These are phyloP conservation scores for Pavo muticus DNA, from an alignment of 2,113 vertebrate genomes.

Conservation along the genomic window DNA sequence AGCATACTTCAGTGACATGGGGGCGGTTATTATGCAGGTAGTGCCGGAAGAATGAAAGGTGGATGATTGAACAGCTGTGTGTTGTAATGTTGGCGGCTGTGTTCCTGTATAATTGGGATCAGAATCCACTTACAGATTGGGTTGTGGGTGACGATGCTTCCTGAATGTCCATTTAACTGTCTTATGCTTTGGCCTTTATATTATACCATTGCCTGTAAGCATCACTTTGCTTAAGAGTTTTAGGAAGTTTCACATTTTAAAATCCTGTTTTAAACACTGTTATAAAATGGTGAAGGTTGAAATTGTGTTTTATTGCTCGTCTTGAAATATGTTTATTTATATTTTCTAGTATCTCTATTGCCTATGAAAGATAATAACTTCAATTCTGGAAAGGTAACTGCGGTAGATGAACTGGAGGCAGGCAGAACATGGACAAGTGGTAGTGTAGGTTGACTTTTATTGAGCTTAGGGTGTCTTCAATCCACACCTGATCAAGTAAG, in stretches of 20 bases:
- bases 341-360: neutral
- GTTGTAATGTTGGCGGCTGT: neutral
- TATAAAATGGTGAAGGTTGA: neutral
- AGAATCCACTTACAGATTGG: neutral
- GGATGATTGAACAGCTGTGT: neutral
- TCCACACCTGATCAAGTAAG: neutral
- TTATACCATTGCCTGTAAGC: neutral
- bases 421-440: accelerated
- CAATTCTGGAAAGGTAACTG: neutral
- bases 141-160: neutral
- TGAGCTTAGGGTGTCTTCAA: neutral
- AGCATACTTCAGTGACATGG: neutral
- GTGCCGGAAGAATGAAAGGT: neutral
- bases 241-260: neutral
- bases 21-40: conserved; percentile 11
- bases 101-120: neutral
- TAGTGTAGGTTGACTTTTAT: neutral
- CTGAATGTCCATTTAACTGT: neutral
- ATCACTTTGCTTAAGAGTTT: neutral
- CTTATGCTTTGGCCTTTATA: neutral
- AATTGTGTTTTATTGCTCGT: neutral
- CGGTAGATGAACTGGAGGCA: neutral
- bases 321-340: neutral
- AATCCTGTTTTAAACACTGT: neutral
- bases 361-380: neutral